Conservation (phyloP, 1,140 invertebrate genomes). For the Sarcophaga peregrina region DNA sequence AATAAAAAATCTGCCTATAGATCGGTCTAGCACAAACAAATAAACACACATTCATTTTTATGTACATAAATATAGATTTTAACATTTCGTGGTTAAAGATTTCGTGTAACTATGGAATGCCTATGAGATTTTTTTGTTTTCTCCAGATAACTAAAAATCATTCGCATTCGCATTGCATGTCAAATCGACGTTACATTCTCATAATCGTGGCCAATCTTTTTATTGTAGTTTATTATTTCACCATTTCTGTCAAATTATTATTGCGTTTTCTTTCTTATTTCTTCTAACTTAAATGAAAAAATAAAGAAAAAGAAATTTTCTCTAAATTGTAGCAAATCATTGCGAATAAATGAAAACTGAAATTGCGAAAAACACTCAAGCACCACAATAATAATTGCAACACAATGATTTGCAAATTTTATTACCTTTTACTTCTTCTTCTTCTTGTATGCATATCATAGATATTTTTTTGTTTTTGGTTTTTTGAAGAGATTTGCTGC, state of each 20-base stretch:
- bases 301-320: not conserved
- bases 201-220: not conserved
- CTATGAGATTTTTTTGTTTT: not conserved
- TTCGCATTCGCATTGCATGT: not conserved
- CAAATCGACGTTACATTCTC: not conserved
- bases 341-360: not conserved
- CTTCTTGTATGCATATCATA: not conserved
- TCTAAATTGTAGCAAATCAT: slow-evolving; percentile 5
- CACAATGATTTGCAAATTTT: not conserved
- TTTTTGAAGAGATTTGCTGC: too few relatives aligned
- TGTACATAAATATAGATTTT: too few relatives aligned
- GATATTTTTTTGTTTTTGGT: too few relatives aligned
- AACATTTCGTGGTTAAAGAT: not conserved
- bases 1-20: too few relatives aligned
- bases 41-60: too few relatives aligned
- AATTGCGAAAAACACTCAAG: not conserved
- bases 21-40: too few relatives aligned
- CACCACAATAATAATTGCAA: not conserved
- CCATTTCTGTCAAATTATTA: not conserved
- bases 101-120: not conserved
- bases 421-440: not conserved
- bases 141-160: not conserved
- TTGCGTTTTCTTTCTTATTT: not conserved
- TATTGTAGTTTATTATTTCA: not conserved
- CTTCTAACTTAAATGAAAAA: not conserved